phyloP scores from a whole-genome alignment of 2,888 invertebrate species.

The Drosophila meridionalis region DNA sequence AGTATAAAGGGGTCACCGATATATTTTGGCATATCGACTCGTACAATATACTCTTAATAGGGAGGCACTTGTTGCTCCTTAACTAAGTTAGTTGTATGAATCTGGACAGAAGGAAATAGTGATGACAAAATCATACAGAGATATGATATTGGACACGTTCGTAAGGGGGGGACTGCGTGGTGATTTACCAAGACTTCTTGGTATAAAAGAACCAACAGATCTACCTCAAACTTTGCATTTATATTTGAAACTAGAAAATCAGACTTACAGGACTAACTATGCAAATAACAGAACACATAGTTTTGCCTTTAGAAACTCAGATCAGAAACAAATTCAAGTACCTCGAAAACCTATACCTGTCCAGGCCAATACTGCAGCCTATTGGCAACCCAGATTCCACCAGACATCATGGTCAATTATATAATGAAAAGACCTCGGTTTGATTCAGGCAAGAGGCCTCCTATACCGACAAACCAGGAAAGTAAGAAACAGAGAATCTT shows the following conservation, averaged over 20 bases:
- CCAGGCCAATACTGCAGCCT: too few relatives aligned
- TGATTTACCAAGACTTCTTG: background rate
- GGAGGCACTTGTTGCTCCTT: too few relatives aligned
- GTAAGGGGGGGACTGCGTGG: background rate
- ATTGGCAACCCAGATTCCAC: too few relatives aligned
- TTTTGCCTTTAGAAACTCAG: background rate
- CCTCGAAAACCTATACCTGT: background rate
- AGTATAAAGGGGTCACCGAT: background rate
- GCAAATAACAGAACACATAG: background rate
- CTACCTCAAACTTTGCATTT: background rate
- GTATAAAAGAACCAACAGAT: background rate
- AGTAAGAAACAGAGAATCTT: background rate
- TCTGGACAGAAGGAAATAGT: too few relatives aligned
- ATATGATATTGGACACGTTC: background rate
- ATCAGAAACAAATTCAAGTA: background rate
- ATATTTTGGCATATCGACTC: background rate
- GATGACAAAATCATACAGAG: too few relatives aligned
- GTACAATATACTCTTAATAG: too few relatives aligned
- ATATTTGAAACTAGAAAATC: background rate
- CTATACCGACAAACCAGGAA: background rate
- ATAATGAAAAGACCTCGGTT: too few relatives aligned
- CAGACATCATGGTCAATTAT: too few relatives aligned
- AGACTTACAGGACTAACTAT: background rate
- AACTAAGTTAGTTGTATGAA: too few relatives aligned
- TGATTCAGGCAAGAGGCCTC: background rate